Evolutionary conservation across 2,888 invertebrate genomes (phyloP).

Genomic region (Pantelozetes paolii): DNA sequence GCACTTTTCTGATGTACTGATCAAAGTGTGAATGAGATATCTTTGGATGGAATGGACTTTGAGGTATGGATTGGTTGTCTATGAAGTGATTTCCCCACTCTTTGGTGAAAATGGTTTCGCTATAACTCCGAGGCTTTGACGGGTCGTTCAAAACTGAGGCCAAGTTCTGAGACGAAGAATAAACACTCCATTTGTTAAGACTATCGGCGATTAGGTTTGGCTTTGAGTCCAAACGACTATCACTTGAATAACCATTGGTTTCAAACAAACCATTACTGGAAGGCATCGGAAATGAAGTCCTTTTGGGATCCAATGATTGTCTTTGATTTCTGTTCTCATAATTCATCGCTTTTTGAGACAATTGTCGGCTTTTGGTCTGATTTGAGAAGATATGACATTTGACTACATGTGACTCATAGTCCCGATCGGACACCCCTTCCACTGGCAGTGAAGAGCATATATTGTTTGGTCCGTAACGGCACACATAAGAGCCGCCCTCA

Average conservation of each 20-base stretch:
- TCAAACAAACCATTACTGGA: slow-evolving; percentile 8
- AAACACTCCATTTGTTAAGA: slow-evolving; percentile 67
- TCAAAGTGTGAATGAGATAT: slow-evolving; percentile 80
- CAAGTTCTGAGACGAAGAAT: slow-evolving; percentile 85
- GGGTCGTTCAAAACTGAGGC: slow-evolving; percentile 95
- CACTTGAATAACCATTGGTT: not conserved
- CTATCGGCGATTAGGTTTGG: slow-evolving; percentile 36
- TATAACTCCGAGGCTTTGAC: slow-evolving; percentile 70
- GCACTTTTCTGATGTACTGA: slow-evolving; percentile 68
- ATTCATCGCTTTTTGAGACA: not conserved
- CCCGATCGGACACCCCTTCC: slow-evolving; percentile 79
- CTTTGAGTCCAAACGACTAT: not conserved
- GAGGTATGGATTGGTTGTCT: slow-evolving; percentile 68
- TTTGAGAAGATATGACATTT: slow-evolving; percentile 58
- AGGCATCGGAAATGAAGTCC: slow-evolving; percentile 22
- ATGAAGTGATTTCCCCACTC: slow-evolving; percentile 96
- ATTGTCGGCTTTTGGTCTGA: slow-evolving; percentile 3
- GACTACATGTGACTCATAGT: slow-evolving; percentile 78
- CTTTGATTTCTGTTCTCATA: not conserved
- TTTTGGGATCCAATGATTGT: not conserved
- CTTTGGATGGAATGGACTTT: slow-evolving; percentile 75
- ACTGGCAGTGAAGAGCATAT: slow-evolving; percentile 81
- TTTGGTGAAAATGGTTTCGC: slow-evolving; percentile 79
- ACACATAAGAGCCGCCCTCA: slow-evolving; percentile 79
- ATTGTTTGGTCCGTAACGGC: slow-evolving; percentile 80